Evolutionary conservation across 1,140 invertebrate species (phyloP), one percentile per base, ranked within the genome.

Genomic region (Triops cancriformis): DNA sequence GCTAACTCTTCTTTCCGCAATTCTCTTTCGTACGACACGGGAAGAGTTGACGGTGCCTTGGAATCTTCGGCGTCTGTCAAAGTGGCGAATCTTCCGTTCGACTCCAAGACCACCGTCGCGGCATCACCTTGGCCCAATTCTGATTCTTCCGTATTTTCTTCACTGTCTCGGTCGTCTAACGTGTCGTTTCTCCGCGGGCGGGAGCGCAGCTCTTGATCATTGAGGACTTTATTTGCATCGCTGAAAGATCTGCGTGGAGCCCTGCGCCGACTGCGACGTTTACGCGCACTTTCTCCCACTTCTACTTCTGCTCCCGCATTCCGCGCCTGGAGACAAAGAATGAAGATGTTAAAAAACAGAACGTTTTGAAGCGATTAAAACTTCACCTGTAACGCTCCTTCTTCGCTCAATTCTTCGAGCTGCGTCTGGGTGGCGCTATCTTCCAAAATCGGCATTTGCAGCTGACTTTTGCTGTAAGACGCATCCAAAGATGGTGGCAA

Each of bases 371-470:
- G 14, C 26, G 10, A 10, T 75, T 41, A 18, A 12, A 64, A 3
- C 23, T 64, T 64, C n/a, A 64, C 51, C 14, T 64, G 10, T 14
- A 64, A 23, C 14, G 51, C 6, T 18, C 51, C 51, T 64, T 73
- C 74, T 74, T 45, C 77, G 41, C 77, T 77, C 26, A 73, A 77
- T 42, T 78, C 77, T n/a, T 78, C 77, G 26, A 78, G 27, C 26
- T 78, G 72, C 3, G 77, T 78, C 72, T 78, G 77, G 6, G 77
- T 78, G 31, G 72, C 77, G 23, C 77, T 78, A 23, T 78, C 77
- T 74, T 78, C 77, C n/a, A 78, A 23, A 23, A 64, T 23, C 18
- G 51, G 51, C 51, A 64, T 64, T 3, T 64, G 51, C 14, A 64
- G 14, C 51, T 64, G 51, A 64, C 51, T 64, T 64, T 64, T 64